Percentiles rank a stretch among this genome's conserved stretches.
These are phyloP conservation scores for Athripsodes cinereus DNA, from an alignment of 2,888 invertebrate genomes.

Conservation along the genomic window DNA sequence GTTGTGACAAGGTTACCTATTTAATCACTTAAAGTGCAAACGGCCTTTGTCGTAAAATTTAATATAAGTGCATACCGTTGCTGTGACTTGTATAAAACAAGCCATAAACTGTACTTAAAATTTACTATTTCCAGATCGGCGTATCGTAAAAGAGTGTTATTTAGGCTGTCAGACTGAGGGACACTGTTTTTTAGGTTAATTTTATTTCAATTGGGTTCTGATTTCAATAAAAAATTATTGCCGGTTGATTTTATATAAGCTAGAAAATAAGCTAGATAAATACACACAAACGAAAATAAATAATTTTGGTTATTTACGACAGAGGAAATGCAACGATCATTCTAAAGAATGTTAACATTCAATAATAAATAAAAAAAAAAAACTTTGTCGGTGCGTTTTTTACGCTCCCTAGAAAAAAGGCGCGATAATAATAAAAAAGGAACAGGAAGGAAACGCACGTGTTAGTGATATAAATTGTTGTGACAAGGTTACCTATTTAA, in stretches of 20 bases:
- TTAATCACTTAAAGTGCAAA: constrained; percentile 27
- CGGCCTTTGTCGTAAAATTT: constrained; percentile 19
- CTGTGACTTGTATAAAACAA: constrained; percentile 20
- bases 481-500: constrained; percentile 24
- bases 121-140: too few relatives aligned
- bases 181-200: too few relatives aligned
- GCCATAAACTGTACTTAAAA: constrained; percentile 18
- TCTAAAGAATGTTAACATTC: not conserved
- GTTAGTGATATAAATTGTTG: constrained; percentile 24
- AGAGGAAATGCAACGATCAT: not conserved
- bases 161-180: too few relatives aligned
- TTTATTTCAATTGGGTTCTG: too few relatives aligned
- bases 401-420: not conserved
- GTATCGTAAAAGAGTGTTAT: too few relatives aligned
- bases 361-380: not conserved
- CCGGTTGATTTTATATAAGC: too few relatives aligned
- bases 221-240: not conserved
- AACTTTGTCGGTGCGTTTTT: not conserved
- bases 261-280: too few relatives aligned
- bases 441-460: constrained; percentile 24
- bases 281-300: too few relatives aligned
- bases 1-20: constrained; percentile 22
- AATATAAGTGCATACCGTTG: constrained; percentile 14
- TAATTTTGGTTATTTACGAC: not conserved
- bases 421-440: constrained; percentile 18